Conservation (phyloP, 2,888 invertebrate species). For the Drosophila fungiperda region DNA sequence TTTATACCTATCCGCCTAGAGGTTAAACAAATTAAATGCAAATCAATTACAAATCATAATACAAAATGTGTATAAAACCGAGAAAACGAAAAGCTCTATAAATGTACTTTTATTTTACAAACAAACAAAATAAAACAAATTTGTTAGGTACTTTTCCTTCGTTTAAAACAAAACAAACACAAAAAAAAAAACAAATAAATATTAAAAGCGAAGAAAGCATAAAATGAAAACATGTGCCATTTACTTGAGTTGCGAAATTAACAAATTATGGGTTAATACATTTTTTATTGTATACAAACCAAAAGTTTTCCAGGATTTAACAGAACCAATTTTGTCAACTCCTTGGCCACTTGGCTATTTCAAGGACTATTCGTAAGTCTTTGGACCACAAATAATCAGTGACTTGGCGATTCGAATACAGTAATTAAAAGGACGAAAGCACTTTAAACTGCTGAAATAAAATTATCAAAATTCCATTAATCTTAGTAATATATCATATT, state of each 20-base stretch:
- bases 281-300: background rate
- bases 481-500: background rate
- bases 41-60: constrained; percentile 51
- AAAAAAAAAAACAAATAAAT: constrained; percentile 62
- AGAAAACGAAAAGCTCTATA: constrained; percentile 44
- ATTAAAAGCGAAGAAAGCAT: constrained; percentile 63
- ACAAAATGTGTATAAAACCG: constrained; percentile 53
- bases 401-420: background rate
- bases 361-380: background rate
- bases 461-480: background rate
- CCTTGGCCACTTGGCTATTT: background rate
- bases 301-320: background rate
- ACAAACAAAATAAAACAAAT: constrained; percentile 44
- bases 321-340: background rate
- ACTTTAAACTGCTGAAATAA: background rate
- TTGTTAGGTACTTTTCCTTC: constrained; percentile 76
- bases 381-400: background rate
- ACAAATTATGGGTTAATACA: background rate
- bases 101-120: constrained; percentile 72
- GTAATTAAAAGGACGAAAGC: background rate
- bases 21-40: constrained; percentile 59
- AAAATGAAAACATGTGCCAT: constrained; percentile 17
- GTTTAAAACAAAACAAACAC: constrained; percentile 67
- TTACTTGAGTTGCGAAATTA: constrained; percentile 7
- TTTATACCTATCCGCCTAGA: constrained; percentile 56